These are phyloP conservation scores for Lithophane ornitopus DNA, from an alignment of 2,888 invertebrate species.

Conservation along the genomic window DNA sequence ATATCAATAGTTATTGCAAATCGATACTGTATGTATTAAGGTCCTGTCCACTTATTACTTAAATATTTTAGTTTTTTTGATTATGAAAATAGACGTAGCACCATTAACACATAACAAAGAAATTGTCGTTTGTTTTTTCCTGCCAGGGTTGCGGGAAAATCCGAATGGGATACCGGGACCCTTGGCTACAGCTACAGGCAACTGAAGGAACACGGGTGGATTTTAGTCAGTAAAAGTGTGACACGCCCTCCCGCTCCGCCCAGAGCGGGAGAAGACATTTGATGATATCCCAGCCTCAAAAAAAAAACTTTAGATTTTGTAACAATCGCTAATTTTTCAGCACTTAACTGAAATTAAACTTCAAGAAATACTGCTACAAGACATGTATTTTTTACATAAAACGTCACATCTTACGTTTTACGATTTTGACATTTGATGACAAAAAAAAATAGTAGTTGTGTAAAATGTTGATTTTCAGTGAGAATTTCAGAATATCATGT, in stretches of 20 bases:
- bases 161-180: no score
- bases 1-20: constrained; percentile 15
- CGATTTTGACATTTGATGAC: not conserved
- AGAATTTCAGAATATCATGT: constrained; percentile 1
- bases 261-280: no score
- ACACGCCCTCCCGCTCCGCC: no score
- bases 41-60: not conserved
- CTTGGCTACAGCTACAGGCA: no score
- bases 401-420: not conserved
- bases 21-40: constrained; percentile 5
- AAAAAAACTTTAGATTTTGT: not conserved
- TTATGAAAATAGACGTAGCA: not conserved
- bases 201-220: no score
- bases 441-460: not conserved
- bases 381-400: not conserved
- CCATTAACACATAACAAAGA: not conserved
- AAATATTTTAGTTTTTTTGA: not conserved
- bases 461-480: not conserved
- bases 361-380: not conserved
- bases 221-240: no score
- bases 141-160: no score
- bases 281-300: no score
- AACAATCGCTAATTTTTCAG: not conserved
- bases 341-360: not conserved
- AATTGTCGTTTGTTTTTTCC: no score